A percentile compares a stretch with the other conserved stretches of the same genome.
Conservation (phyloP, 1,140 invertebrate genomes). For the Drosophila repleta region DNA sequence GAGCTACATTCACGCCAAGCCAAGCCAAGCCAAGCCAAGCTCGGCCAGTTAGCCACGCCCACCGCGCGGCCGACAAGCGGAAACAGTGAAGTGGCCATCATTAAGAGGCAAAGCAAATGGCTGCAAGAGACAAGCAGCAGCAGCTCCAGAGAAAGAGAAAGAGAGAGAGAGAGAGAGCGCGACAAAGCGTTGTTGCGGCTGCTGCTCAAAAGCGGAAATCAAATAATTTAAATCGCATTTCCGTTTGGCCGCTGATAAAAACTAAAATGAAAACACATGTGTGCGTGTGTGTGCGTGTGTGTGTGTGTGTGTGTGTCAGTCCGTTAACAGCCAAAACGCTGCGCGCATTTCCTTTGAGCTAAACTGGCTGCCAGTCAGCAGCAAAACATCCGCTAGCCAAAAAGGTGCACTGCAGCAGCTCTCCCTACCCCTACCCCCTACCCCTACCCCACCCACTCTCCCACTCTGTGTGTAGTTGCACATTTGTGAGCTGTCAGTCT, state of each 20-base stretch:
- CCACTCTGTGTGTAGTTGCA: slow-evolving; percentile 6
- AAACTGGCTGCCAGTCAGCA: slow-evolving; percentile 36
- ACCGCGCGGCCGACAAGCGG: slow-evolving; percentile 44
- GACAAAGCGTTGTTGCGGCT: slow-evolving; percentile 16
- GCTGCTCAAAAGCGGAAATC: slow-evolving; percentile 68
- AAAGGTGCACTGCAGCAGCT: slow-evolving; percentile 28
- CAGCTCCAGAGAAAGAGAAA: not conserved
- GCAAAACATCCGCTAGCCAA: slow-evolving; percentile 18
- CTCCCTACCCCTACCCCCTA: too few relatives aligned
- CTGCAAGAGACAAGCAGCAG: slow-evolving; percentile 19
- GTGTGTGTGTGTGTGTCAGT: slow-evolving; percentile 13
- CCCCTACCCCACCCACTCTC: too few relatives aligned
- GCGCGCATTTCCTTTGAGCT: slow-evolving; percentile 42
- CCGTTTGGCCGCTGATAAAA: slow-evolving; percentile 71
- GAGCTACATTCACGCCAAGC: slow-evolving; percentile 73
- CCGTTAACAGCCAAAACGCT: slow-evolving; percentile 42
- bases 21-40: slow-evolving; percentile 5
- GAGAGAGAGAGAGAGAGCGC: slow-evolving; percentile 6
- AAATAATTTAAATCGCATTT: slow-evolving; percentile 83
- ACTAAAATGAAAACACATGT: slow-evolving; percentile 52
- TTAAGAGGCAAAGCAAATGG: slow-evolving; percentile 61
- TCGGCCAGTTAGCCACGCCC: slow-evolving; percentile 23
- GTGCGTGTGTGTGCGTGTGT: not conserved
- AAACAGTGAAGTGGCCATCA: slow-evolving; percentile 76
- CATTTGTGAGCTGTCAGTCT: slow-evolving; percentile 39